Percentiles rank a stretch among this genome's conserved stretches.
These are phyloP conservation scores for Thyatira batis DNA, from an alignment of 2,888 invertebrate genomes.

Conservation along the genomic window DNA sequence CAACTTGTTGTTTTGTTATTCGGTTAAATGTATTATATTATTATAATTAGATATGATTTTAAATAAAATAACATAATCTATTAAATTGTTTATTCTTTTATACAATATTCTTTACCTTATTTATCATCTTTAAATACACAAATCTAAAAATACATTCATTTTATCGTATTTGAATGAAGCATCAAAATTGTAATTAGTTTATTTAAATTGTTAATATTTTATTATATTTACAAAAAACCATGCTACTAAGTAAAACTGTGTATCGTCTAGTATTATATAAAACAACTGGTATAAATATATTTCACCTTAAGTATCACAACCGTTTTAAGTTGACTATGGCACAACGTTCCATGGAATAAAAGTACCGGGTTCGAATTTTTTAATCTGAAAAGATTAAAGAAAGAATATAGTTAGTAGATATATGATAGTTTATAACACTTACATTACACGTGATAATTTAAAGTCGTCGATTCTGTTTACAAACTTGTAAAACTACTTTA, in stretches of 20 bases:
- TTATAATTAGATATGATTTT: slow-evolving; percentile 64
- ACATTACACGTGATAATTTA: neutral
- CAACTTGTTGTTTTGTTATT: slow-evolving; percentile 50
- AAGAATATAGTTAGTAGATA: neutral
- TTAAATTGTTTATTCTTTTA: slow-evolving; percentile 19
- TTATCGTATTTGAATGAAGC: too few species aligned
- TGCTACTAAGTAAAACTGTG: too few species aligned
- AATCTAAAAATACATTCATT: neutral
- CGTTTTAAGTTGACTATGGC: slow-evolving; percentile 58
- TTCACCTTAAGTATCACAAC: slow-evolving; percentile 6
- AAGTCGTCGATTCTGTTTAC: too few species aligned
- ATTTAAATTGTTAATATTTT: too few species aligned
- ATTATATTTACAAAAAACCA: too few species aligned
- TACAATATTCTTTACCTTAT: slow-evolving; percentile 1
- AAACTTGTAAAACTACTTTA: too few species aligned
- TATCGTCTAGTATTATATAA: too few species aligned
- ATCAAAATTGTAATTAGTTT: too few species aligned
- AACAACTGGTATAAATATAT: too few species aligned
- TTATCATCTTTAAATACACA: neutral
- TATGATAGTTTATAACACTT: neutral
- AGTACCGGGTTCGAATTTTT: slow-evolving; percentile 74
- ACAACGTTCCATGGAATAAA: slow-evolving; percentile 86
- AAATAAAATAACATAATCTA: slow-evolving; percentile 66
- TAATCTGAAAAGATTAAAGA: slow-evolving; percentile 74
- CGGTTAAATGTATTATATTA: slow-evolving; percentile 66